Conservation (phyloP, 2,113 vertebrate species). For the Pyxicephalus adspersus region DNA sequence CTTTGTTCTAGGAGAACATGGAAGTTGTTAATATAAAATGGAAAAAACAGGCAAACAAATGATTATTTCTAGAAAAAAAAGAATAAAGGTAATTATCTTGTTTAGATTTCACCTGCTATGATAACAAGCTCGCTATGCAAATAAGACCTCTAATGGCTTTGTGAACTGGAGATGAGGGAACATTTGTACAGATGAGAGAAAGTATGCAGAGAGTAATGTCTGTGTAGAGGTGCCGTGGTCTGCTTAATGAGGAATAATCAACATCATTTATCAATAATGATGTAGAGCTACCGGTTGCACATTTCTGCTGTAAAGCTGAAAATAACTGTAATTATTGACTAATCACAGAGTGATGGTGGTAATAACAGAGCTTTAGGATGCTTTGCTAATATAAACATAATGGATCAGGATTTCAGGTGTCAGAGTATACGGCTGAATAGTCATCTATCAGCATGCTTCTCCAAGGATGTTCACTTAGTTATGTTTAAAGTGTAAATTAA, state of each 20-base stretch:
- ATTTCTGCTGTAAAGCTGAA: background rate
- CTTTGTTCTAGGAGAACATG: too few relatives aligned
- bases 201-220: background rate
- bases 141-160: background rate
- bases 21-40: too few relatives aligned
- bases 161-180: background rate
- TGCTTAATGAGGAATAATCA: slow-evolving; percentile 23
- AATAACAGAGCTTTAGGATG: background rate
- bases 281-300: background rate
- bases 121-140: background rate
- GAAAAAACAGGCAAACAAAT: too few relatives aligned
- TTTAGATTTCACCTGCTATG: background rate
- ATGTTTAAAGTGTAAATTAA: too few relatives aligned
- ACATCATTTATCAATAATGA: slow-evolving; percentile 5
- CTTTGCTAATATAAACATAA: background rate
- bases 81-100: background rate
- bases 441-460: background rate
- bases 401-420: background rate
- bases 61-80: too few relatives aligned
- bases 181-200: background rate
- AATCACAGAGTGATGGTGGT: background rate
- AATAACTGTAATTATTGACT: slow-evolving; percentile 22
- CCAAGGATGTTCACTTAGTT: too few relatives aligned
- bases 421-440: background rate
- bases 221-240: slow-evolving; percentile 6